Conservation (phyloP, 2,888 invertebrate species). For the Athripsodes cinereus region DNA sequence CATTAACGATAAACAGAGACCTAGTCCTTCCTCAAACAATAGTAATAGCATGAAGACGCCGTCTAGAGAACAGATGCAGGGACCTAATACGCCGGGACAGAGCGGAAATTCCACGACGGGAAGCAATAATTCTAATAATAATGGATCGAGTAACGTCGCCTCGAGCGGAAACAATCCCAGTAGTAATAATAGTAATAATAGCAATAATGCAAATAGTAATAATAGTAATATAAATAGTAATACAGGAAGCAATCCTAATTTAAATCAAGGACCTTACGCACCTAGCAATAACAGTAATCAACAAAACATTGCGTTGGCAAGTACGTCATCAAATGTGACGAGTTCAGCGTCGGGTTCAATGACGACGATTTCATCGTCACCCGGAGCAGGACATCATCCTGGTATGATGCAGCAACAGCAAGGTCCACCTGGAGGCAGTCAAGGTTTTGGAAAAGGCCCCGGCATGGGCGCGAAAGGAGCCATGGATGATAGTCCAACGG, state of each 20-base stretch:
- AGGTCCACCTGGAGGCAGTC: background rate
- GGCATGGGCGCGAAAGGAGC: conserved; percentile 34
- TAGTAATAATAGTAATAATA: background rate
- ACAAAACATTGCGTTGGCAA: conserved; percentile 43
- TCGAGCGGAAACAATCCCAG: background rate
- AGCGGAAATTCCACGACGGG: conserved; percentile 24
- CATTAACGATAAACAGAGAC: conserved; percentile 46
- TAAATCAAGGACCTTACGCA: conserved; percentile 31
- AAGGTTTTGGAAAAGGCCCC: conserved; percentile 32
- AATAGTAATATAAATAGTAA: conserved; percentile 22
- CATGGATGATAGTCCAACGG: conserved; percentile 34
- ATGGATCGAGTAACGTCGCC: too few relatives aligned
- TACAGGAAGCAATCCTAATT: background rate
- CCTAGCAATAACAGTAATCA: conserved; percentile 28
- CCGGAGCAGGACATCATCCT: conserved; percentile 9
- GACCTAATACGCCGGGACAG: conserved; percentile 44
- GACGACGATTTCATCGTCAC: conserved; percentile 6
- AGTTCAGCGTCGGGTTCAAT: conserved; percentile 4
- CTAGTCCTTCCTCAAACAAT: conserved; percentile 47
- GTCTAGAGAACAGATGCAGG: conserved; percentile 35
- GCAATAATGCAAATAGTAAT: background rate
- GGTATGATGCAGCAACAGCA: conserved; percentile 7
- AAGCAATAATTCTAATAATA: background rate
- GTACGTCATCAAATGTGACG: background rate
- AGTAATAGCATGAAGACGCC: conserved; percentile 45